Percentiles rank a stretch among this genome's conserved stretches.
Conservation (phyloP, 2,888 invertebrate genomes). For the Philopedon plagiatum region DNA sequence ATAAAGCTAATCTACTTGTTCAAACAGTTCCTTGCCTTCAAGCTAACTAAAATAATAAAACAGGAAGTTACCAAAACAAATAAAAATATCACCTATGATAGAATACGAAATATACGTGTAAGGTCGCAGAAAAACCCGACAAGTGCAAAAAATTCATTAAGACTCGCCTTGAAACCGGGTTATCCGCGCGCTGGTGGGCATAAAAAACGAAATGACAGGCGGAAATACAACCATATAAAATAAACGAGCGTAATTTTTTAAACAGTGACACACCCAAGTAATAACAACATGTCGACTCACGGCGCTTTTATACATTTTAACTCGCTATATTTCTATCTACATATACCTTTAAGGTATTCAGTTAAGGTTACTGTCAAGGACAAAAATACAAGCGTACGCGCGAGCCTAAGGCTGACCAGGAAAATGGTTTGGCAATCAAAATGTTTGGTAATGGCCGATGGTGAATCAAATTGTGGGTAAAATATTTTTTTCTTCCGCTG, state of each 20-base stretch:
- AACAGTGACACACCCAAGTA: constrained; percentile 28
- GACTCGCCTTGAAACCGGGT: constrained; percentile 18
- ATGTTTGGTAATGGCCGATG: constrained; percentile 4
- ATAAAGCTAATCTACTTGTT: too few relatives aligned
- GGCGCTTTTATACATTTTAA: constrained; percentile 11
- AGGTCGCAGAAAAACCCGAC: constrained; percentile 10
- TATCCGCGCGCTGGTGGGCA: neutral
- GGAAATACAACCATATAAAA: constrained; percentile 20
- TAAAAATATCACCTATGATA: neutral
- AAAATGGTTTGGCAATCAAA: constrained; percentile 11
- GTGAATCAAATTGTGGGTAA: too few relatives aligned
- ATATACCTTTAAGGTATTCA: constrained; percentile 18
- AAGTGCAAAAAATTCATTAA: constrained; percentile 32
- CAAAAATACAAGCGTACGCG: neutral
- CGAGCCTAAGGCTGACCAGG: neutral
- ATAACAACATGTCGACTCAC: constrained; percentile 25
- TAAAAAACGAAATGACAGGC: constrained; percentile 19
- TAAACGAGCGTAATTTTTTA: constrained; percentile 21
- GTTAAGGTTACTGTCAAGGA: constrained; percentile 38
- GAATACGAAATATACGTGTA: neutral
- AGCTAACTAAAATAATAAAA: too few relatives aligned
- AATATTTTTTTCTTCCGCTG: too few relatives aligned
- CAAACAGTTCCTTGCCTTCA: too few relatives aligned
- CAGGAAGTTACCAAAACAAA: constrained; percentile 6
- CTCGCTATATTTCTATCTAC: constrained; percentile 1